Percentiles rank a stretch among this genome's conserved stretches.
Evolutionary conservation across 2,113 vertebrate species (phyloP).

Genomic region (Talpa occidentalis): DNA sequence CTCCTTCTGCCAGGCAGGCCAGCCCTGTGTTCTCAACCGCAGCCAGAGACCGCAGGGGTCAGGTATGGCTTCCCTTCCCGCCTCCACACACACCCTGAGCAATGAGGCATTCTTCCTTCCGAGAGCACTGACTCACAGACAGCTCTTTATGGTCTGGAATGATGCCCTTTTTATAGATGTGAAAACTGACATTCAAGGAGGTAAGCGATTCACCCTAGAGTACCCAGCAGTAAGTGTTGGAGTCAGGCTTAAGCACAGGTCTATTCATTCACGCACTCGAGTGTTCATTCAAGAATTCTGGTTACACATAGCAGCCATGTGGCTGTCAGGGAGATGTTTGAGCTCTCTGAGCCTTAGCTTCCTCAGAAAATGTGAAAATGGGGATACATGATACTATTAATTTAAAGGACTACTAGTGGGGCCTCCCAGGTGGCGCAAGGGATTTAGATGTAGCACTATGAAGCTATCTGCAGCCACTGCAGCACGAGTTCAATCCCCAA

Average conservation of each 20-base stretch:
- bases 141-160: not conserved
- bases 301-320: not conserved
- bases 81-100: not conserved
- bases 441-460: too few species aligned
- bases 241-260: not conserved
- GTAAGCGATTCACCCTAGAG: not conserved
- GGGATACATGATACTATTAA: accelerated
- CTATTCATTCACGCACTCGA: not conserved
- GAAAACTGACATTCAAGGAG: not conserved
- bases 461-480: too few species aligned
- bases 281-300: not conserved
- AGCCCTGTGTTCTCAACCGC: not conserved
- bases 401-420: not conserved
- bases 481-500: too few species aligned
- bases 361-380: not conserved
- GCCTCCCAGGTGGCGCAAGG: too few species aligned
- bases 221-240: not conserved
- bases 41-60: not conserved
- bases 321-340: not conserved
- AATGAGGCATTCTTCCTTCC: not conserved
- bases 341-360: not conserved
- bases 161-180: not conserved
- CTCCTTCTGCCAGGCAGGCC: not conserved
- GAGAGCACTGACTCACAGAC: not conserved
- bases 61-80: too few species aligned